phyloP scores from a whole-genome alignment of 2,113 vertebrate species.

The Sula dactylatra region DNA sequence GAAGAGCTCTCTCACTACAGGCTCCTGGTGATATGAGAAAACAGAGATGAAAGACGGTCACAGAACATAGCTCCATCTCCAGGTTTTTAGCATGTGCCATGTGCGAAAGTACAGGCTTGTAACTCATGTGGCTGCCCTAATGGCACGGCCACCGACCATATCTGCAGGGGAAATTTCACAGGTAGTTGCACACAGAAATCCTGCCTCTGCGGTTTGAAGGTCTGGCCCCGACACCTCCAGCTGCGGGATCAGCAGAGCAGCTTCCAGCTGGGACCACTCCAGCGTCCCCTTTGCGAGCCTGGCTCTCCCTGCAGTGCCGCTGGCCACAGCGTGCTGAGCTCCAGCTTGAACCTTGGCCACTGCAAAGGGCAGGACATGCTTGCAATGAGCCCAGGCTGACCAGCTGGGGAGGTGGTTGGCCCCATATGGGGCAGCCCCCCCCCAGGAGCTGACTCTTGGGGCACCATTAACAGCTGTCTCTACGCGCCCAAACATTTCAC shows the following conservation, averaged over 20 bases:
- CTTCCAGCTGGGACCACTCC: background rate
- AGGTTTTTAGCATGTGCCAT: background rate
- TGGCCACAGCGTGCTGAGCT: background rate
- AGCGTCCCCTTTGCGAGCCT: background rate
- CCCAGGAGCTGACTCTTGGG: background rate
- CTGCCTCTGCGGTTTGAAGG: background rate
- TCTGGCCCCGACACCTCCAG: background rate
- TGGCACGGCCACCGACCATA: fast-evolving
- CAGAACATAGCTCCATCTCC: background rate
- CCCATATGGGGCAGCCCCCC: background rate
- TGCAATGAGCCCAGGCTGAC: background rate
- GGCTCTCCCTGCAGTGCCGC: fast-evolving
- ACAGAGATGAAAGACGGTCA: background rate
- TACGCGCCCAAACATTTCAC: background rate
- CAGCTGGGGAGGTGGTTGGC: background rate
- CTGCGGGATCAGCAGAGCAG: background rate
- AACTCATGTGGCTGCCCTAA: background rate
- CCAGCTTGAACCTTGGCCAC: background rate
- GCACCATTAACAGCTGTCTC: background rate
- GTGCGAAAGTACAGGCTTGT: background rate
- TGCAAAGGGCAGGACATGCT: background rate
- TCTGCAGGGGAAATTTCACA: background rate
- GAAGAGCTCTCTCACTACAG: background rate
- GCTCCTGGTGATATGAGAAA: background rate
- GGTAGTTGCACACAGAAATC: background rate